Base-by-base conservation (phyloP, 2,797 vertebrate species). In the Tolypeutes matacus region DNA sequence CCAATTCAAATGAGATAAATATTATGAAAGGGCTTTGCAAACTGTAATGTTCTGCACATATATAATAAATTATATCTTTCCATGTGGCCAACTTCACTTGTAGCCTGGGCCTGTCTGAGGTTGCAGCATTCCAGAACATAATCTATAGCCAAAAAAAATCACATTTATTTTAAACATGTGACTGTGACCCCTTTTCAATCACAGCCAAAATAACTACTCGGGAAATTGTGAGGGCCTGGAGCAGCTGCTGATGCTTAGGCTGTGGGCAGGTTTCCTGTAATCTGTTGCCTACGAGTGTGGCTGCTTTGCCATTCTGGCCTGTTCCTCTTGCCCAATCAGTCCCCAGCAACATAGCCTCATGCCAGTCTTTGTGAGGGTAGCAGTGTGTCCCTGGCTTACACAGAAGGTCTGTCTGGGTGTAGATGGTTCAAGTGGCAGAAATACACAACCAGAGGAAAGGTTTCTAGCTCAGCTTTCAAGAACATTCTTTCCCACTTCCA, bases 221-320 rank as follows among this genome's bases (percentile, higher is more conserved):
- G 96, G 90, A 92, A 94, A 88, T 13, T 17, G 58, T 29, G 58
- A 46, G 64, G 87, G 96, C 89, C 85, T 0, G 0, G 23, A 82
- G 94, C 62, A 75, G 85, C 67, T n/a, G 89, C 77, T 90, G 89
- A 89, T 64, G 5, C 7, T 20, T 56, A 4, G 84, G 70, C 91
- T 94, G 86, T 67, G 96, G 96, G 92, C 85, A 93, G 51, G 20
- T 58, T 78, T 96, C 97, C 96, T 97, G 85, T 97, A 72, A 96
- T 96, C 87, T 92, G 77, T 85, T 93, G 89, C 96, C 51, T 80
- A 70, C 72, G 69, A 97, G 62, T 90, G 14, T 21, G 77, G 95
- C 76, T 6, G 51, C 77, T 86, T 87, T 86, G 64, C 89, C 81
- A 39, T 96, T 93, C 27, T 13, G 53, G 82, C 27, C 72, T 53